A percentile compares a stretch with the other conserved stretches of the same genome.
These are phyloP conservation scores for Rhabdomys pumilio DNA, from an alignment of 2,797 vertebrate genomes.

Conservation along the genomic window DNA sequence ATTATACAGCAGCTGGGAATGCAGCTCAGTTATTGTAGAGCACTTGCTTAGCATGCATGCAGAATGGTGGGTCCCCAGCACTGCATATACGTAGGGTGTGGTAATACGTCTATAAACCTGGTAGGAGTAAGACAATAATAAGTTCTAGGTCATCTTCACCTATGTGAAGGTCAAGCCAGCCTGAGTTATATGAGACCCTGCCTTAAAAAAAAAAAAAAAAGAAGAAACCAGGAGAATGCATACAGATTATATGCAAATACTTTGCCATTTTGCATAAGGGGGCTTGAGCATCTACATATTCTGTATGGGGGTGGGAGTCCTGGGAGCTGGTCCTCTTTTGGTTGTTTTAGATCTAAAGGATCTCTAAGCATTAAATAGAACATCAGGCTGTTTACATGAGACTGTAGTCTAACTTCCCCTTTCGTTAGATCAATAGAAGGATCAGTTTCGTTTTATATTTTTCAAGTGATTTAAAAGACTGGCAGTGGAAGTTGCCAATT, in stretches of 20 bases:
- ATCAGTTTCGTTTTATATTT: constrained; percentile 66
- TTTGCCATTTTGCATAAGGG: neutral
- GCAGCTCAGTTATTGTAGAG: neutral
- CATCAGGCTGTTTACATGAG: constrained; percentile 5
- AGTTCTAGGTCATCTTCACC: neutral
- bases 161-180: neutral
- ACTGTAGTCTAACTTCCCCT: constrained; percentile 31
- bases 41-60: neutral
- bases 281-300: neutral
- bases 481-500: constrained; percentile 58
- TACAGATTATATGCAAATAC: neutral
- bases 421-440: constrained; percentile 28
- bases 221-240: neutral
- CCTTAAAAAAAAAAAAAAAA: neutral
- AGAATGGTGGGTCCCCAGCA: neutral
- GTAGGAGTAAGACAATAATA: neutral
- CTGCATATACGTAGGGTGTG: neutral
- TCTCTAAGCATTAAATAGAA: constrained; percentile 50
- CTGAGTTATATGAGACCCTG: neutral
- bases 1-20: neutral
- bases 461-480: constrained; percentile 71
- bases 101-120: neutral
- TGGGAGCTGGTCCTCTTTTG: neutral
- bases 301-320: neutral
- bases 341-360: constrained; percentile 26